Conservation (phyloP, 2,797 vertebrate genomes). For the Sebastes umbrosus region DNA sequence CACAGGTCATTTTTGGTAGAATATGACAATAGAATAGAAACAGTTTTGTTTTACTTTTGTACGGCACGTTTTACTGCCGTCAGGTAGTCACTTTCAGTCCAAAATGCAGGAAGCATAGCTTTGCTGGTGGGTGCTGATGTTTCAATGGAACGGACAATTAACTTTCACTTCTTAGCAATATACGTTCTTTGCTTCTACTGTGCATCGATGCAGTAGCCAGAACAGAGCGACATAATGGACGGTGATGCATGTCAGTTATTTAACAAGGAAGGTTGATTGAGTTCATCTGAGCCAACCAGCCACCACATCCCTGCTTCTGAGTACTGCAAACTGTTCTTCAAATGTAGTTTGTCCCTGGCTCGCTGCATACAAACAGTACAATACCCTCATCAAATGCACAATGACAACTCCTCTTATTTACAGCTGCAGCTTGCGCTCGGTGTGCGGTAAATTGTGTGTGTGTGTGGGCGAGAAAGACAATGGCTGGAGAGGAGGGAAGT, state of each 20-base stretch:
- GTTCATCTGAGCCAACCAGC: conserved; percentile 1
- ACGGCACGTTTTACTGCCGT: too few species aligned
- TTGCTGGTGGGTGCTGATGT: too few species aligned
- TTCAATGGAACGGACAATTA: too few species aligned
- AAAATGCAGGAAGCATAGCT: too few species aligned
- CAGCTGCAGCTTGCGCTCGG: conserved; percentile 25
- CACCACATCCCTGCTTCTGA: not conserved
- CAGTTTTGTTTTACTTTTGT: too few species aligned
- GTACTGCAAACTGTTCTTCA: not conserved
- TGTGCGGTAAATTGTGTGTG: conserved; percentile 8
- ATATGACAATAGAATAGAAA: too few species aligned
- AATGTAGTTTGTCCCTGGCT: not conserved
- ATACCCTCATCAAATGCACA: conserved; percentile 25
- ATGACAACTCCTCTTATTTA: conserved; percentile 38
- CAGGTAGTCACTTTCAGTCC: too few species aligned
- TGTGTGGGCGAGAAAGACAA: conserved; percentile 27
- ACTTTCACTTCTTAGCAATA: too few species aligned
- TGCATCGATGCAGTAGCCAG: not conserved
- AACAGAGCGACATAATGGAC: not conserved
- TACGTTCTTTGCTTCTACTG: too few species aligned
- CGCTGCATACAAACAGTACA: conserved; percentile 17
- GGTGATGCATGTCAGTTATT: conserved; percentile 9
- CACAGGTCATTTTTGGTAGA: too few species aligned
- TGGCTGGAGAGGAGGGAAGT: conserved; percentile 13
- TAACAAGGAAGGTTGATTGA: not conserved